phyloP scores from a whole-genome alignment of 2,113 vertebrate species.

The Herpailurus yagouaroundi region DNA sequence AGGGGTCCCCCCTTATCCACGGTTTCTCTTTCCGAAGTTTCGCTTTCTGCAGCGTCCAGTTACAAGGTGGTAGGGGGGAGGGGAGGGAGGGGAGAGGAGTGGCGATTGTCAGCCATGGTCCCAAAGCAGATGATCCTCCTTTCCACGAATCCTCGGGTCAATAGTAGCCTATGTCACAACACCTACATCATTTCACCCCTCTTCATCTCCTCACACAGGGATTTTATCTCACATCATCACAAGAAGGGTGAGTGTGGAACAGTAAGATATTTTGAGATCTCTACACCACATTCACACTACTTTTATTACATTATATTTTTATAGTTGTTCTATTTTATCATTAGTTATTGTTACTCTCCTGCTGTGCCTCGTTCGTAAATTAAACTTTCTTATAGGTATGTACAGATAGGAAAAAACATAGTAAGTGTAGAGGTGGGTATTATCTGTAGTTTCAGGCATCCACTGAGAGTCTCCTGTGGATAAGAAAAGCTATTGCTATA shows the following conservation, averaged over 20 bases:
- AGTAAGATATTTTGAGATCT: background rate
- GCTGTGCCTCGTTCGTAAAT: background rate
- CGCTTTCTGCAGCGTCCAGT: too few species aligned
- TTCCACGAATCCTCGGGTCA: background rate
- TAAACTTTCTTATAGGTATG: background rate
- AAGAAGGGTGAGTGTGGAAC: background rate
- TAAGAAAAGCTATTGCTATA: background rate
- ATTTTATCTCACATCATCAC: background rate
- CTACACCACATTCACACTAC: background rate
- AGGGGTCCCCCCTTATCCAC: background rate
- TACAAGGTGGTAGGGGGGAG: too few species aligned
- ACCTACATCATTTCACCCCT: background rate
- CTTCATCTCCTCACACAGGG: background rate
- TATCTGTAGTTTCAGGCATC: background rate
- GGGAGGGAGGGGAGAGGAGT: too few species aligned
- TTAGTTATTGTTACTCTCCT: background rate
- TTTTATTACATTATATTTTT: background rate
- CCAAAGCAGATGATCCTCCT: background rate
- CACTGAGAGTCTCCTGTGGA: background rate
- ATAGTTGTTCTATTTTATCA: background rate
- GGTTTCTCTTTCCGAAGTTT: background rate
- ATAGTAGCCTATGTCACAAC: background rate
- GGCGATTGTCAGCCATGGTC: background rate
- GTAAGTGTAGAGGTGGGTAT: background rate
- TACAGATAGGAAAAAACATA: background rate